Base-by-base conservation (phyloP, 2,888 invertebrate species). In the Allygus modestus region DNA sequence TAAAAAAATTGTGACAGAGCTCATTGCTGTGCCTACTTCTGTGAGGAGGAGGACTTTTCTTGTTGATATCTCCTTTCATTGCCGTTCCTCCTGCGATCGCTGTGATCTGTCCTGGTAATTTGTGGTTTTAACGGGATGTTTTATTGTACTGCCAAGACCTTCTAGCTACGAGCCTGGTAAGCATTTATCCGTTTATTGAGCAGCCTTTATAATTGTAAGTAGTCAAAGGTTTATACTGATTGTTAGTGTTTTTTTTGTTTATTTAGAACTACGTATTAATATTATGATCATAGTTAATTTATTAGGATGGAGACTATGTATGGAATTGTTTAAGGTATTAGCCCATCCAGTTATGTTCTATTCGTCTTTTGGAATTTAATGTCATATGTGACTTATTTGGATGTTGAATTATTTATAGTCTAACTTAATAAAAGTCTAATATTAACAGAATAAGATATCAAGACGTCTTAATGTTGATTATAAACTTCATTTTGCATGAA, bases 141-240 rank as follows among this genome's bases (percentile, higher is more conserved):
- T 73, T 41, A 26, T 43, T 26, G n/a, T 77, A 77, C 75, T 77
- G 75, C 75, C 75, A 77, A 77, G 11, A 41, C n/a, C 43, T 51
- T 73, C 73, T 77, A 77, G 75, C 15, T 46, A 37, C 28, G n/a
- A 77, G 46, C 23, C 46, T 46, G 28, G 46, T 20, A 11, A 77
- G 75, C 75, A 77, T 77, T 77, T 77, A 77, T 77, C 31, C 17
- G 5, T 11, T 65, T 65, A 58, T 65, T 31, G 28, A 28, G 28
- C 26, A 65, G 31, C 65, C 65, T 65, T 65, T 65, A 26, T 65
- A 65, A 65, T 31, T 65, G 28, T 65, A 65, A 31, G 65, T 65
- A 26, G 65, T 65, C 9, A 65, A 65, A 65, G 28, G 31, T 65
- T 65, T 65, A 20, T 65, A 65, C 28, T 31, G 65, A 28, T 28